Conservation (phyloP, 2,797 vertebrate genomes). For the Acipenser ruthenus region DNA sequence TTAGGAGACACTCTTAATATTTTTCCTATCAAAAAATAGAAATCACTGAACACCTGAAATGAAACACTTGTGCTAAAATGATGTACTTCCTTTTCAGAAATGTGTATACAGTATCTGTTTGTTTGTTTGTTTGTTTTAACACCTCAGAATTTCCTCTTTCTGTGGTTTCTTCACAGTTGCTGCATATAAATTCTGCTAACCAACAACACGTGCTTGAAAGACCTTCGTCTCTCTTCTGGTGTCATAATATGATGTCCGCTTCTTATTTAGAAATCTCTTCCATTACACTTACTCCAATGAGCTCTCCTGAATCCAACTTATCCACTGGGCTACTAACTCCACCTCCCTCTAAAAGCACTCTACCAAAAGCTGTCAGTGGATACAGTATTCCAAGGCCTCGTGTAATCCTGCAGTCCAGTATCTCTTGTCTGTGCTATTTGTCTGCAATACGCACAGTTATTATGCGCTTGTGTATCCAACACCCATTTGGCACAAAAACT, state of each 20-base stretch:
- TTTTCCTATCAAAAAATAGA: no score
- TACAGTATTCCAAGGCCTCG: slow-evolving; percentile 74
- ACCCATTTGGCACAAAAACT: no score
- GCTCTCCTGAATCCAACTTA: slow-evolving; percentile 77
- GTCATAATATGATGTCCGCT: slow-evolving; percentile 69
- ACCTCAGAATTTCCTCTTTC: slow-evolving; percentile 38
- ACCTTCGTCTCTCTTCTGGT: slow-evolving; percentile 82
- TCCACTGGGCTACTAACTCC: slow-evolving; percentile 76
- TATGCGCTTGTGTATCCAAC: not conserved
- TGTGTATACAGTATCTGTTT: no score
- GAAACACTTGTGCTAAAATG: no score
- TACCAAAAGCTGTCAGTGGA: slow-evolving; percentile 63
- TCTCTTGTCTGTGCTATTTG: slow-evolving; percentile 18
- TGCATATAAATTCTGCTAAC: slow-evolving; percentile 70
- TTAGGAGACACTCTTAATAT: no score
- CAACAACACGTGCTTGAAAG: slow-evolving; percentile 75
- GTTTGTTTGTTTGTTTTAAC: no score
- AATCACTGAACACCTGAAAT: no score
- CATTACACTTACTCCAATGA: slow-evolving; percentile 81
- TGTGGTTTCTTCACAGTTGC: slow-evolving; percentile 73
- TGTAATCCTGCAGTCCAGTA: slow-evolving; percentile 54
- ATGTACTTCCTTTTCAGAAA: no score
- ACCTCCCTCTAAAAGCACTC: slow-evolving; percentile 71
- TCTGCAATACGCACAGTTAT: not conserved
- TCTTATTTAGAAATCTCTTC: slow-evolving; percentile 87